These are phyloP conservation scores for Struthidea cinerea DNA, from an alignment of 2,113 vertebrate genomes.

Conservation along the genomic window DNA sequence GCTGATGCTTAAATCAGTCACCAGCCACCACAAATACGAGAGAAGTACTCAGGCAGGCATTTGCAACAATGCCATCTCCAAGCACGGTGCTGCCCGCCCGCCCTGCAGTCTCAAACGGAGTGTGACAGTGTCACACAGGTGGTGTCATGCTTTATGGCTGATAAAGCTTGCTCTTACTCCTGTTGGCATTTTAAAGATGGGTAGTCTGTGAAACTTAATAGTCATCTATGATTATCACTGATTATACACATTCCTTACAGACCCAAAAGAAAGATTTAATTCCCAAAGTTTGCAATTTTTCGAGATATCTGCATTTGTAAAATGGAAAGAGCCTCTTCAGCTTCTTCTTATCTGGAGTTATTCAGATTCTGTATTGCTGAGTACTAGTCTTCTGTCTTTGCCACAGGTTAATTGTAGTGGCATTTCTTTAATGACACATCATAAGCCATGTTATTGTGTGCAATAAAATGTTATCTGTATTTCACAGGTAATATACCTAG, in stretches of 20 bases:
- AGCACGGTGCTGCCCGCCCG: neutral
- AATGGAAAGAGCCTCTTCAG: neutral
- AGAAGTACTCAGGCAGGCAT: neutral
- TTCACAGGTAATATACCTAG: neutral
- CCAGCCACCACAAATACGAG: neutral
- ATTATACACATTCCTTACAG: neutral
- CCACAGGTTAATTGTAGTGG: neutral
- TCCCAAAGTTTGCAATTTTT: neutral
- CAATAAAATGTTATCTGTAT: neutral
- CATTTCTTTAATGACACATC: neutral
- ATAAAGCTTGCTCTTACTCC: neutral
- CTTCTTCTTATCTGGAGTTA: neutral
- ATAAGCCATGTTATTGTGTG: neutral
- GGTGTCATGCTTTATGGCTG: neutral
- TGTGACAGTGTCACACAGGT: neutral
- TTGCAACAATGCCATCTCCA: neutral
- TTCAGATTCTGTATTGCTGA: neutral
- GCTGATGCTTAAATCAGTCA: neutral
- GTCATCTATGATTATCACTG: neutral
- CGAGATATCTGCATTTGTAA: neutral
- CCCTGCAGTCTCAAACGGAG: neutral
- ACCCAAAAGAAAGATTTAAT: neutral
- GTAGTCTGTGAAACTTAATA: neutral
- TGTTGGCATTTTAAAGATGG: neutral
- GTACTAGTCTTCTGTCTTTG: neutral